Evolutionary conservation across 1,140 invertebrate species (phyloP), one percentile per base, ranked within the genome.

Genomic region (Scaptodrosophila lebanonensis): DNA sequence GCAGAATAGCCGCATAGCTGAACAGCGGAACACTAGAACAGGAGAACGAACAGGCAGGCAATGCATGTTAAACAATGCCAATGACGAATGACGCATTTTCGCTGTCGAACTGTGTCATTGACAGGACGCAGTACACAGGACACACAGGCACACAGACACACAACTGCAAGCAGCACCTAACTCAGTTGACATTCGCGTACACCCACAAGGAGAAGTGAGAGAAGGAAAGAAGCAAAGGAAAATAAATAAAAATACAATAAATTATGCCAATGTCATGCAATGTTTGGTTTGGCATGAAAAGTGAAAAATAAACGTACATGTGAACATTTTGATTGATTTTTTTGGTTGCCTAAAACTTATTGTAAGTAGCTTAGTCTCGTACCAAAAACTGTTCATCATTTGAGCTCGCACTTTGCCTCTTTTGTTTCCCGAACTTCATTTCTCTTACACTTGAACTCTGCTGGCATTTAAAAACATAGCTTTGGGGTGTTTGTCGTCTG

Each of bases 211-310:
- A 17, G 36, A 7, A 45, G 1, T 27, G 45, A 30, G 45, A 29
- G 29, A 22, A 30, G 16, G n/a, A n/a, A n/a, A n/a, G n/a, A n/a
- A n/a, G n/a, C n/a, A n/a, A 25, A 25, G 8, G 8, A 25, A 25
- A 25, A 25, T 3, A 8, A 25, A 4, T 15, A 12, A 27, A 29
- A 48, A 15, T 56, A 77, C 66, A 66, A 79, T 79, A 77, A 79
- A 77, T 77, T 72, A 77, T 77, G 66, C 49, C 71, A 71, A 79
- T 77, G 63, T 79, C 73, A 76, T 67, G 50, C 69, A 64, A 75
- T 75, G 65, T 65, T 75, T 68, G 72, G 42, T 44, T 36, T 27
- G 44, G 50, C 50, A 56, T 45, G 43, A 51, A 59, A 51, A 49
- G 45, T 47, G 50, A 64, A 45, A 66, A 62, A 53, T 54, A n/a